Conservation (phyloP, 2,888 invertebrate genomes). For the Chloroclystis v-ata region DNA sequence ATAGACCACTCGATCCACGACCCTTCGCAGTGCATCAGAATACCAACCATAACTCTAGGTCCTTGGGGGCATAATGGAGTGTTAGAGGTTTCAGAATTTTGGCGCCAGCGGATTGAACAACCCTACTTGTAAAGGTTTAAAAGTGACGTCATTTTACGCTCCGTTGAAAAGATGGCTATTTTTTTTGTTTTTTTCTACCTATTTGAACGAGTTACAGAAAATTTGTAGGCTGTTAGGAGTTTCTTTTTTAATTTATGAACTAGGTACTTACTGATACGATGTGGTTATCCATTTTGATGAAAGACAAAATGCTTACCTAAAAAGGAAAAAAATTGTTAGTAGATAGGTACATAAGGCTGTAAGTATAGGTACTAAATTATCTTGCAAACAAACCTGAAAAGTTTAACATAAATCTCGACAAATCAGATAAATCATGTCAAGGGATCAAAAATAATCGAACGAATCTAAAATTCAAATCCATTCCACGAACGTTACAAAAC, state of each 20-base stretch:
- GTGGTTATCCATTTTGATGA: too few species aligned
- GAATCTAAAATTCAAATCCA: neutral
- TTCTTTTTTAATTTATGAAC: too few species aligned
- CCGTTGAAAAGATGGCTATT: neutral
- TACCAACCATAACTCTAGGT: neutral
- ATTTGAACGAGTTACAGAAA: too few species aligned
- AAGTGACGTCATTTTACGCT: conserved; percentile 12
- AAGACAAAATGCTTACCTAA: conserved; percentile 27
- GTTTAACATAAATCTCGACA: too few species aligned
- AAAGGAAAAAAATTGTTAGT: conserved; percentile 15
- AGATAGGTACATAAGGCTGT: neutral
- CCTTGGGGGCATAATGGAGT: conserved; percentile 14
- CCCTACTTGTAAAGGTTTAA: conserved; percentile 41
- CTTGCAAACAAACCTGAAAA: too few species aligned
- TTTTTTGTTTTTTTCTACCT: neutral
- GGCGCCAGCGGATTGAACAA: conserved; percentile 63
- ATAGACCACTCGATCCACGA: conserved; percentile 23
- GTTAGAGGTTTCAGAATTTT: conserved; percentile 42
- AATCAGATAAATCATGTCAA: too few species aligned
- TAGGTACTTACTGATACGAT: too few species aligned
- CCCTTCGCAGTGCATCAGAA: conserved; percentile 18
- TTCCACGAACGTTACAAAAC: neutral
- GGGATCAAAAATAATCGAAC: too few species aligned
- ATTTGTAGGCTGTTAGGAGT: too few species aligned
- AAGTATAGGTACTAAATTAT: neutral